Evolutionary conservation across 1,140 invertebrate species (phyloP), one percentile per base, ranked within the genome.

Genomic region (Lethrus apterus): DNA sequence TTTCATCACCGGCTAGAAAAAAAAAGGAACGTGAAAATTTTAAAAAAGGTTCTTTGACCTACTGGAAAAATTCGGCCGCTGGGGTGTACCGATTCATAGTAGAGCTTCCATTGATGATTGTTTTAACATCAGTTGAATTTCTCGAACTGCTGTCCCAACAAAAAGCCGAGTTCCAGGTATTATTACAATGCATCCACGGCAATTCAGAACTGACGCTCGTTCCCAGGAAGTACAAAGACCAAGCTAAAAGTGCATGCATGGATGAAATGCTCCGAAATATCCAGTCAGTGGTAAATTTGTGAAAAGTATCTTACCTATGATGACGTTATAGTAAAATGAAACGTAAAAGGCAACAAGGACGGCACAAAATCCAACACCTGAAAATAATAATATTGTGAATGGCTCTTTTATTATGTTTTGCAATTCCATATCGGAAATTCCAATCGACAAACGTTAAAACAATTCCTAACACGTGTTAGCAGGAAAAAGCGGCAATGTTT

Each of bases 261-360:
- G 36, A 19, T 21, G 21, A 18, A 19, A 15, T 2, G 7, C 17
- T 13, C 13, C 2, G 10, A 23, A 38, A 11, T n/a, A 19, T 21
- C 24, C 4, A 38, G 3, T n/a, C 11, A 38, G 9, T 42, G n/a
- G 14, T 42, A 23, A 29, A 29, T 26, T 19, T 14, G 10, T 7
- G 11, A 26, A 26, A 15, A 8, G 13, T 14, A n/a, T 64, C 67
- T 72, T 60, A 76, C 75, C 84, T 40, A 93, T 89, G 56, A 93
- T 88, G 2, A 90, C 89, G 68, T 93, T 93, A 73, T 93, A 93
- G 65, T 92, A 93, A 70, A 90, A 90, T 1, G 86, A 88, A 18
- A 92, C 89, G 68, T 89, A 92, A 55, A 89, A 83, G n/a, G 87
- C 87, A 14, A 92, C 87, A 59, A 92, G 77, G 34, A 89, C 89